Conservation (phyloP, 2,888 invertebrate genomes). For the Buathra laborator region DNA sequence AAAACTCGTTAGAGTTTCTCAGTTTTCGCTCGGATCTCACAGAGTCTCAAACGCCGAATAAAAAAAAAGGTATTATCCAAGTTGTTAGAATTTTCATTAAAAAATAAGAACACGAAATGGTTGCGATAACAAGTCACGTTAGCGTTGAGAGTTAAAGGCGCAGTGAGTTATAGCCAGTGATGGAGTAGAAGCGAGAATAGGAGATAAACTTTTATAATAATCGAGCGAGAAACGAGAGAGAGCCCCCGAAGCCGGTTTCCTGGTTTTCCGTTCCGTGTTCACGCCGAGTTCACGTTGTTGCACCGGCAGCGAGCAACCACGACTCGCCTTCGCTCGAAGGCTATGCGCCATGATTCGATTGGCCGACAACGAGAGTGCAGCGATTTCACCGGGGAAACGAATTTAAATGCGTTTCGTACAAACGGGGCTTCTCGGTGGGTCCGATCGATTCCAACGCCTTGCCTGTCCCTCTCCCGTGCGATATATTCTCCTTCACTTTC, state of each 20-base stretch:
- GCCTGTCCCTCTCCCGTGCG: conserved; percentile 13
- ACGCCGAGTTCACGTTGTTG: conserved; percentile 4
- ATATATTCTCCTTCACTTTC: conserved; percentile 51
- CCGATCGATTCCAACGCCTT: conserved; percentile 49
- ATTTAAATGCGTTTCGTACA: conserved; percentile 71
- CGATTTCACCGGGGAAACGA: conserved; percentile 74
- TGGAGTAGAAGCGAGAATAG: conserved; percentile 2
- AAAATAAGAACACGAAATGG: background rate
- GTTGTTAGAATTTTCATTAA: conserved; percentile 12
- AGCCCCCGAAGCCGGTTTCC: conserved; percentile 41
- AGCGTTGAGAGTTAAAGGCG: conserved; percentile 16
- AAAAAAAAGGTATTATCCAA: background rate
- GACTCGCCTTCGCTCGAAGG: conserved; percentile 40
- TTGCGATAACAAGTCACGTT: conserved; percentile 22
- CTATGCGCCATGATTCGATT: conserved; percentile 43
- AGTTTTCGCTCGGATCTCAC: conserved; percentile 36
- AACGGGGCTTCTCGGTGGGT: conserved; percentile 14
- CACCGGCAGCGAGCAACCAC: conserved; percentile 12
- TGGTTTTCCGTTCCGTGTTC: conserved; percentile 44
- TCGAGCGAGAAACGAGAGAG: conserved; percentile 13
- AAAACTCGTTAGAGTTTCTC: conserved; percentile 29
- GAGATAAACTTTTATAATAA: conserved; percentile 23
- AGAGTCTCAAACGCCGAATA: conserved; percentile 8
- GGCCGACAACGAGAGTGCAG: conserved; percentile 50
- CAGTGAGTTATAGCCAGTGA: conserved; percentile 31